Conservation (phyloP, 2,888 invertebrate genomes). For the Melanargia galathea region DNA sequence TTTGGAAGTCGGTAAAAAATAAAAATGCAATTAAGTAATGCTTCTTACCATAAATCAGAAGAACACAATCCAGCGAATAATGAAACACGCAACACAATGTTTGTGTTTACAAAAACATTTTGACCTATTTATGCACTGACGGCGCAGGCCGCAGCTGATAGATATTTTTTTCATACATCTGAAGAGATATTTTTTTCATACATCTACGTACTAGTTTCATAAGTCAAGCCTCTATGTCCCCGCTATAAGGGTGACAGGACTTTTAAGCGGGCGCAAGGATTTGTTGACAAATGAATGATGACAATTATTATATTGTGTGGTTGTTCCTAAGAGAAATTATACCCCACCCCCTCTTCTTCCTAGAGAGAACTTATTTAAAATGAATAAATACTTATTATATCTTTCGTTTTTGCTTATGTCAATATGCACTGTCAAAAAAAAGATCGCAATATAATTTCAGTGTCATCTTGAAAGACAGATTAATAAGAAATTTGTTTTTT, state of each 20-base stretch:
- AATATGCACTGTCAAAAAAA: too few relatives aligned
- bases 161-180: slow-evolving; percentile 58
- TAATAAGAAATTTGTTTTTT: too few relatives aligned
- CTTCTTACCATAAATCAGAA: slow-evolving; percentile 22
- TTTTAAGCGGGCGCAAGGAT: slow-evolving; percentile 46
- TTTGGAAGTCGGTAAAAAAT: slow-evolving; percentile 1
- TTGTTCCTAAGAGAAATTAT: too few relatives aligned
- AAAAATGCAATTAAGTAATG: slow-evolving; percentile 24
- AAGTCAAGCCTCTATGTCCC: slow-evolving; percentile 52
- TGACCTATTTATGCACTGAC: slow-evolving; percentile 66
- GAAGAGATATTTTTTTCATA: slow-evolving; percentile 54
- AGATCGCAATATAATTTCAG: too few relatives aligned
- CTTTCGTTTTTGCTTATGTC: too few relatives aligned
- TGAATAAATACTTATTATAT: too few relatives aligned
- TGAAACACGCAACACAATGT: slow-evolving; percentile 49
- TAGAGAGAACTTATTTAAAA: too few relatives aligned
- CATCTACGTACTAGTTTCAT: slow-evolving; percentile 19
- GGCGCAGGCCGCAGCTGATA: slow-evolving; percentile 62
- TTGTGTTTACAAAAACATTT: slow-evolving; percentile 68
- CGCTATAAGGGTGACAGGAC: slow-evolving; percentile 52
- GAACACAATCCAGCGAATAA: slow-evolving; percentile 16
- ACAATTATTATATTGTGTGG: slow-evolving; percentile 75
- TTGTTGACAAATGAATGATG: slow-evolving; percentile 76
- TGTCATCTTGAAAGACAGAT: too few relatives aligned
- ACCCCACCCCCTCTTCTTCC: too few relatives aligned